Conservation (phyloP, 2,797 vertebrate genomes). For the Oreonectes daqikongensis region DNA sequence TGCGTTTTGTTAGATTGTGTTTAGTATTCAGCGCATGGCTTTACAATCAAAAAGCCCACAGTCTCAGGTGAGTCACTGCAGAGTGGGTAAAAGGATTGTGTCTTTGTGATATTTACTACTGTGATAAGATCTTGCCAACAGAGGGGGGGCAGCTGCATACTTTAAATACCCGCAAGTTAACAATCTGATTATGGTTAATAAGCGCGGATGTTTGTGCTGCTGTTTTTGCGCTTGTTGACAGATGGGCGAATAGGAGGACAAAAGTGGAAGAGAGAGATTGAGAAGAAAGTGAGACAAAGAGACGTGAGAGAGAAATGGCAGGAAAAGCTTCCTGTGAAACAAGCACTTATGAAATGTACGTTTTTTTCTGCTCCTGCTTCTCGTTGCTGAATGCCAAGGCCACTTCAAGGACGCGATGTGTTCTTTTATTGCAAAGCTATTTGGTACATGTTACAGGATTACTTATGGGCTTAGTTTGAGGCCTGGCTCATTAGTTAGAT, state of each 20-base stretch:
- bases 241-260: constrained; percentile 28
- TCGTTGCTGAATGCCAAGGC: constrained; percentile 44
- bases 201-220: constrained; percentile 30
- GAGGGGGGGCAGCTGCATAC: constrained; percentile 52
- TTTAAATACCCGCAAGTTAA: constrained; percentile 52
- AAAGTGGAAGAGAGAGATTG: constrained; percentile 1
- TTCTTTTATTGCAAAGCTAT: constrained; percentile 48
- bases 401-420: constrained; percentile 52
- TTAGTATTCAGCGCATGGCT: constrained; percentile 53
- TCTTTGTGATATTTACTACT: constrained; percentile 55
- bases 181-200: constrained; percentile 58
- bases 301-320: constrained; percentile 18
- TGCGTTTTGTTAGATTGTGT: constrained; percentile 41
- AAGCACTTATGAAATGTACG: constrained; percentile 43
- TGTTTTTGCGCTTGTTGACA: constrained; percentile 44
- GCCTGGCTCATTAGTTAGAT: constrained; percentile 51
- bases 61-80: constrained; percentile 53
- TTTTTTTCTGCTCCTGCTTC: constrained; percentile 27
- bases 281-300: constrained; percentile 14
- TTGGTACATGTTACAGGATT: constrained; percentile 47
- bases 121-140: constrained; percentile 52
- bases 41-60: constrained; percentile 44
- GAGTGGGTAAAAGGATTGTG: constrained; percentile 50
- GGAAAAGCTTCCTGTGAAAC: constrained; percentile 37
- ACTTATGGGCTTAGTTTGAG: constrained; percentile 41